phyloP scores from a whole-genome alignment of 2,797 vertebrate genomes.

The Streptopelia turtur region DNA sequence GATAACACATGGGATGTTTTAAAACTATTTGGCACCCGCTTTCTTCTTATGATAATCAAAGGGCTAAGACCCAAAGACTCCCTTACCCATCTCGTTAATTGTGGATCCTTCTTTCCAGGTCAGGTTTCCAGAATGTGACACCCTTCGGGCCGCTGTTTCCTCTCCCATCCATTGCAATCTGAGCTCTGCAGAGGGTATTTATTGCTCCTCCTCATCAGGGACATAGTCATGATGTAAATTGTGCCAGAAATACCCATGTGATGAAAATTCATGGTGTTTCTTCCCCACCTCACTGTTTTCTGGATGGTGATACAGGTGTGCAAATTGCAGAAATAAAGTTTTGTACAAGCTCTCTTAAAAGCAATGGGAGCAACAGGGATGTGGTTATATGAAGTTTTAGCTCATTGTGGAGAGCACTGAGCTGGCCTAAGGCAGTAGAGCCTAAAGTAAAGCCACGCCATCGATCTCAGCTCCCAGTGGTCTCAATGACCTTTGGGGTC shows the following conservation, averaged over 20 bases:
- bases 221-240: background rate
- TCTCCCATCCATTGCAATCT: background rate
- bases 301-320: background rate
- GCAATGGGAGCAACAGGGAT: background rate
- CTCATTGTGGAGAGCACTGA: background rate
- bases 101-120: conserved; percentile 36
- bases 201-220: conserved; percentile 9
- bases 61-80: background rate
- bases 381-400: background rate
- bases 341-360: background rate
- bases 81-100: conserved; percentile 20
- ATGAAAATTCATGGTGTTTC: conserved; percentile 33
- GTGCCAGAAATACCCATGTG: background rate
- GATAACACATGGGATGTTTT: background rate
- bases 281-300: background rate
- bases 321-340: background rate
- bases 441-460: background rate
- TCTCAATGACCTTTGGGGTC: background rate
- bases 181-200: conserved; percentile 47
- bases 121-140: conserved; percentile 59
- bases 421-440: background rate
- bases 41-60: conserved; percentile 16
- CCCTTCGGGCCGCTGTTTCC: background rate
- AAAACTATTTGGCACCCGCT: background rate
- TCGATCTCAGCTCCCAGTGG: background rate